These are phyloP conservation scores for Capreolus pygargus DNA, from an alignment of 2,113 vertebrate genomes.

Conservation along the genomic window DNA sequence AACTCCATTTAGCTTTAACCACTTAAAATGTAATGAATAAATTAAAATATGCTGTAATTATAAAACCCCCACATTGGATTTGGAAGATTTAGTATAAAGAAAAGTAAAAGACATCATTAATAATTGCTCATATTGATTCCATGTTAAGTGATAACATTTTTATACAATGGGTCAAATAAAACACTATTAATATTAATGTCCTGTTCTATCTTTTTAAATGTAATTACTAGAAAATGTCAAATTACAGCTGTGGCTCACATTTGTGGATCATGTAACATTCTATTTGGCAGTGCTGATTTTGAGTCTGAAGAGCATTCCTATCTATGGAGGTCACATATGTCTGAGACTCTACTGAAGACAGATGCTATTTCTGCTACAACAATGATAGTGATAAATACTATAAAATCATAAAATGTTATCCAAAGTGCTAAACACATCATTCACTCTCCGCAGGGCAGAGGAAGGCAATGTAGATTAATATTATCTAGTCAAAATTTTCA, in stretches of 20 bases:
- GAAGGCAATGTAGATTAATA: neutral
- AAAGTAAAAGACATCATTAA: neutral
- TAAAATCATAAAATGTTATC: neutral
- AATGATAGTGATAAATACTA: neutral
- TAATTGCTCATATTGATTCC: neutral
- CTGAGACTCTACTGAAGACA: neutral
- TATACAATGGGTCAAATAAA: neutral
- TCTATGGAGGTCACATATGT: neutral
- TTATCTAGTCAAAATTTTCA: neutral
- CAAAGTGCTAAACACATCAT: neutral
- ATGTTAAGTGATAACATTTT: neutral
- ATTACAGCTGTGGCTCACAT: neutral
- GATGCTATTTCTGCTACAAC: neutral
- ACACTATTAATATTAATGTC: neutral
- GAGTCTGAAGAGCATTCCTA: neutral
- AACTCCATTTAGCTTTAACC: neutral
- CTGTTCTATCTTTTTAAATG: neutral
- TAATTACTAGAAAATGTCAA: neutral
- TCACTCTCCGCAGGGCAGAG: neutral
- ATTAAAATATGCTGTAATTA: neutral
- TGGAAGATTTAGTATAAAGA: neutral
- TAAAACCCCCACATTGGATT: neutral
- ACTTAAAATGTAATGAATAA: neutral
- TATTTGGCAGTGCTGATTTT: neutral
- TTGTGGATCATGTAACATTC: neutral